phyloP scores from a whole-genome alignment of 2,113 vertebrate species.

The Caretta caretta region DNA sequence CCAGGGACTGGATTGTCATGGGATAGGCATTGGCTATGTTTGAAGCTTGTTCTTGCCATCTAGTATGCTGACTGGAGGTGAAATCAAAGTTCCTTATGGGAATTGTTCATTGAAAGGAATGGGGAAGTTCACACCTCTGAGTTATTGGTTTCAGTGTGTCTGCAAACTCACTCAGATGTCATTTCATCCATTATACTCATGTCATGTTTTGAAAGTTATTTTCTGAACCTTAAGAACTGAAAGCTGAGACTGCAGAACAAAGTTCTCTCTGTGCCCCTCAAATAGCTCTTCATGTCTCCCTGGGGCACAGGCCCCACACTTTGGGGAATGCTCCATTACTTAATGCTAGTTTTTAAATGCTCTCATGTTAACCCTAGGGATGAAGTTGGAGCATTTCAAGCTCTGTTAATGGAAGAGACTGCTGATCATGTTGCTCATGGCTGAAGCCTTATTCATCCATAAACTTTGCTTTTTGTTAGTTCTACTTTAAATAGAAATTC shows the following conservation, averaged over 20 bases:
- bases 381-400: neutral
- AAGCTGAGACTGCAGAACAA: neutral
- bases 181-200: neutral
- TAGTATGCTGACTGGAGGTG: no score
- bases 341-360: neutral
- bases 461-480: neutral
- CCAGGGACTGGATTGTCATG: no score
- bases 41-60: no score
- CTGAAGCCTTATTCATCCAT: neutral
- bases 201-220: neutral
- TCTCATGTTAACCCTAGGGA: neutral
- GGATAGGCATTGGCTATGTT: no score
- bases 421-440: neutral
- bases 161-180: neutral
- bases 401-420: neutral
- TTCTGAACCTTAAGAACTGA: neutral
- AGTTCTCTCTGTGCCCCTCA: neutral
- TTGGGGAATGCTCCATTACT: neutral
- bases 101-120: neutral
- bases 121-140: accelerated
- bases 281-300: neutral
- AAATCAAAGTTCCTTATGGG: neutral
- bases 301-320: neutral
- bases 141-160: neutral
- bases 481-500: neutral